Base-by-base conservation (phyloP, 2,888 invertebrate genomes). In the Phragmatobia fuliginosa region DNA sequence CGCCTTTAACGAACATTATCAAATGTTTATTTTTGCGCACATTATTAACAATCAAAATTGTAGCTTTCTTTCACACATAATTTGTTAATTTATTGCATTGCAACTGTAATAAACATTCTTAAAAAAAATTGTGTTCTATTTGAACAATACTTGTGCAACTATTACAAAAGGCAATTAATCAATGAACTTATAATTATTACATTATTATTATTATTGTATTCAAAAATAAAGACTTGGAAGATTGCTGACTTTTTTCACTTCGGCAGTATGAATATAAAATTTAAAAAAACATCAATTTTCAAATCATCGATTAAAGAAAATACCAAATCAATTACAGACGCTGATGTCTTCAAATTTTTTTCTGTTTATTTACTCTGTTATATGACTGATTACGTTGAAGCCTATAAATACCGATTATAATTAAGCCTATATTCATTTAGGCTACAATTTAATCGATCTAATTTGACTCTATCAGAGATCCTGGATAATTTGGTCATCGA, bases 1-100 rank as follows among this genome's bases (percentile, higher is more conserved):
- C 83, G 83, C 82, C 72, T 82, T 76, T 67, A 83, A 85, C 83
- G 80, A 80, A 81, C 79, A 72, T 79, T 78, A 77, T 77, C 67
- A 71, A 25, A 52, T 56, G 28, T 56, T 79, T 70, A 78, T 76
- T 81, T 72, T 78, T 68, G 72, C 67, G 73, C 49, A 49, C 65
- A 67, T 66, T 73, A 18, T n/a, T 60, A 28, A 28, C 28, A 56
- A 16, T 25, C 25, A 28, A 28, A 28, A 16, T 28, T 28, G 14
- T 56, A 16, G 28, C 14, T 56, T 16, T 28, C 56, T 56, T 56
- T 56, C 56, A 56, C 56, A 25, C 28, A 11, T 21, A 52, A 7
- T 28, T 28, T 14, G 16, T 28, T 7, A 1, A 52, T 25, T 25
- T 52, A 52, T 52, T 2, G 10, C 5, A 11, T n/a, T 49, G 8